Base-by-base conservation (phyloP, 1,140 invertebrate species). In the Ceratina australensis region DNA sequence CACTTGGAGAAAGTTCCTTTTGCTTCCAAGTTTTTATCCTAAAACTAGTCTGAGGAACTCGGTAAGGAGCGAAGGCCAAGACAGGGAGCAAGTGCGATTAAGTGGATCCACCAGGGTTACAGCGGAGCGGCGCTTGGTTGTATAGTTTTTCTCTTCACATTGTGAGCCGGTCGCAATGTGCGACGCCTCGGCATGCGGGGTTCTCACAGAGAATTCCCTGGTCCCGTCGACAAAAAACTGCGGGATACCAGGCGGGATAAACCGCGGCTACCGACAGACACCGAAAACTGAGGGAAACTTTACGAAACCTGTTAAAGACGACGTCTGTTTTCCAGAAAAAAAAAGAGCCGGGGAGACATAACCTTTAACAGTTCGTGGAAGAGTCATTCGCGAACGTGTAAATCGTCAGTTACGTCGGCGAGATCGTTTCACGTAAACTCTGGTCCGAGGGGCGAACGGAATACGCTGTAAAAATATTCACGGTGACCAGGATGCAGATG, bases 131-230 rank as follows among this genome's bases (percentile, higher is more conserved):
- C 33, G 33, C 33, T 42, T 10, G 33, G 33, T 59, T 75, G 76
- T 79, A 77, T 80, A 85, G 78, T 88, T 89, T 89, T 89, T 90
- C 85, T 85, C 65, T 78, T 68, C 69, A 77, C 69, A 76, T 84
- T 85, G 74, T 75, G 67, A 79, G 60, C 56, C 78, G 72, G 77
- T 81, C 85, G 83, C 86, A 84, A 88, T 89, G 86, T 89, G 89
- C 87, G 89, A 87, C 87, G 84, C 74, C 72, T 83, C 68, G 83
- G 81, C 80, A 81, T 80, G 82, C 84, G 76, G 80, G 80, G 84
- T 89, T 90, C 89, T 89, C 89, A 90, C 89, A 89, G 80, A 81
- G 72, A 81, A 83, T 86, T 75, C 72, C 72, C 78, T 66, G 81
- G 73, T 80, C 72, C 67, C 79, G 49, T 28, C 67, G 75, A 87